Base-by-base conservation (phyloP, 2,113 vertebrate species). In the Callipepla squamata region DNA sequence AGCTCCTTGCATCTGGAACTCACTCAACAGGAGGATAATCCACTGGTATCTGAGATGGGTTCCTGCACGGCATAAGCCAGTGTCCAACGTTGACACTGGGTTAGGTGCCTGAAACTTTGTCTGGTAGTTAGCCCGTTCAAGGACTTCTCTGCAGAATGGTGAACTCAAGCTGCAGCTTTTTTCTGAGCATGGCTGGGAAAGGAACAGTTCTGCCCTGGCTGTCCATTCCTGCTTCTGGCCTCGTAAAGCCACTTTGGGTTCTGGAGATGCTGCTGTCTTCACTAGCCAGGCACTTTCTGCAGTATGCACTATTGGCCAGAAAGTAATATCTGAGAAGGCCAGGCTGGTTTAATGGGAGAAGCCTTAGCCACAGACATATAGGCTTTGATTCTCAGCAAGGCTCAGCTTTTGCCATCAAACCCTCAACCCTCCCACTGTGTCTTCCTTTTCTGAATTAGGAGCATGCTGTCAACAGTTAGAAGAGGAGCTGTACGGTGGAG, bases 371-470 rank as follows among this genome's bases (percentile, higher is more conserved):
- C 59, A 73, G 32, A 69, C 78, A 22, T 38, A 53, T 55, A n/a
- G 14, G 16, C 61, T 48, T 84, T 93, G 50, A 44, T 15, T 86
- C 67, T 89, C 40, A 36, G 81, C 73, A 57, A 87, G 62, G n/a
- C 18, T 0, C 61, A 62, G n/a, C 48, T 90, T 30, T 40, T 86
- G 69, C 62, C n/a, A 58, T 84, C 44, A 76, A 40, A 68, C 81
- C 44, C 19, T 90, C 16, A 32, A 73, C 88, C 58, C 26, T 84
- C 26, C 19, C 11, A 70, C 61, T 25, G 13, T 30, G 18, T 89
- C 62, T 93, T 87, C 48, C 30, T 36, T 86, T 90, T 86, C 77
- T 89, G 79, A 84, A 72, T 92, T 86, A 76, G 86, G 77, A 90
- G 18, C 28, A 44, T 45, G 4, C 40, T 78, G 48, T 88, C 73